Evolutionary conservation across 2,113 vertebrate species (phyloP).

Genomic region (Phrynosoma blainvillii): DNA sequence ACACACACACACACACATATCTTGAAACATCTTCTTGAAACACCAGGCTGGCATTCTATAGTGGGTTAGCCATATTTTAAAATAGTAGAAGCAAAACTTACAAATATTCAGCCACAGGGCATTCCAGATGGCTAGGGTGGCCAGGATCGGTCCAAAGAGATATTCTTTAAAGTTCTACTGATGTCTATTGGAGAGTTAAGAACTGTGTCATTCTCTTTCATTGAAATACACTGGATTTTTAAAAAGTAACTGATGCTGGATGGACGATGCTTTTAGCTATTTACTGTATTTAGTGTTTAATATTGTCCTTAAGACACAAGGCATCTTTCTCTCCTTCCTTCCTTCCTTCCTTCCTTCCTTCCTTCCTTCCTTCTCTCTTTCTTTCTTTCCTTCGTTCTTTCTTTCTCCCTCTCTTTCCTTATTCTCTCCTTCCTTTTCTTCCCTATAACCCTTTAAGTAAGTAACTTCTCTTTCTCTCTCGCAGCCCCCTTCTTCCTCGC

Average conservation of each 20-base stretch:
- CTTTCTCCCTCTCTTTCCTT: neutral
- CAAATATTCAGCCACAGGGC: neutral
- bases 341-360: neutral
- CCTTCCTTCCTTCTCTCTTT: fast-evolving
- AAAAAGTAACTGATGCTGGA: neutral
- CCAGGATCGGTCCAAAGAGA: neutral
- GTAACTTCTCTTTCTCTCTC: neutral
- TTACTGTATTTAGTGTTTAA: neutral
- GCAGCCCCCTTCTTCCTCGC: neutral
- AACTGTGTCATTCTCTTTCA: neutral
- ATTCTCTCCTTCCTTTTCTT: neutral
- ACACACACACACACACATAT: no score
- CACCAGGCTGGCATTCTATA: neutral
- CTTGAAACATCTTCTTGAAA: neutral
- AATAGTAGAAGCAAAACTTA: neutral
- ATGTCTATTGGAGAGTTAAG: neutral
- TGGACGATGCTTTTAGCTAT: neutral
- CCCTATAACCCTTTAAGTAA: neutral
- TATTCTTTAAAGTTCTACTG: neutral
- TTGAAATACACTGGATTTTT: neutral
- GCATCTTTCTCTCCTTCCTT: fast-evolving
- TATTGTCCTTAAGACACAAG: neutral
- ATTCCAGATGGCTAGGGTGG: neutral
- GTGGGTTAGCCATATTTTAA: neutral
- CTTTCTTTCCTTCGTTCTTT: fast-evolving